Evolutionary conservation across 2,888 invertebrate species (phyloP).

Genomic region (Microctonus aethiopoides): DNA sequence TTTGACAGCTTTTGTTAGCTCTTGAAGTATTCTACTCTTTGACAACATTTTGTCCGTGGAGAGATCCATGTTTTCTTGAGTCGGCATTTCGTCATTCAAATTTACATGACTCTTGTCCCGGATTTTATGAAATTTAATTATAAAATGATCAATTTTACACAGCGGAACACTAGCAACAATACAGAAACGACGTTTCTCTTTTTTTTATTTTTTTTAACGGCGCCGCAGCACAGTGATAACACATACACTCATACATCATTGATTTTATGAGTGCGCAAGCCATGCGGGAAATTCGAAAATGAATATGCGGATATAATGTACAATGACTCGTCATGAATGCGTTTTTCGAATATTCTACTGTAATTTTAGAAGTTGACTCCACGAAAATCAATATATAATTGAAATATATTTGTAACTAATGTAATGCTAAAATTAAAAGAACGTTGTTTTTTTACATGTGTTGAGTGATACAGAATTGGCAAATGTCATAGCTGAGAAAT

Average conservation of each 20-base stretch:
- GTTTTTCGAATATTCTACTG: too few species aligned
- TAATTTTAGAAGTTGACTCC: too few species aligned
- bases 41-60: slow-evolving; percentile 65
- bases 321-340: too few species aligned
- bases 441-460: too few species aligned
- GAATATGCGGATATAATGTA: too few species aligned
- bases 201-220: neutral
- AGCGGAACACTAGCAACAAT: slow-evolving; percentile 28
- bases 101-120: slow-evolving; percentile 50
- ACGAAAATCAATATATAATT: too few species aligned
- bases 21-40: slow-evolving; percentile 63
- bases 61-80: slow-evolving; percentile 61
- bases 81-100: slow-evolving; percentile 54
- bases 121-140: slow-evolving; percentile 30
- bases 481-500: too few species aligned
- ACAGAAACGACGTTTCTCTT: too few species aligned
- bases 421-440: too few species aligned
- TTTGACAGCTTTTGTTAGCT: slow-evolving; percentile 66
- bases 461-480: too few species aligned
- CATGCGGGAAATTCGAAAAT: slow-evolving; percentile 35
- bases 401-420: too few species aligned
- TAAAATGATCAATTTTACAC: slow-evolving; percentile 31
- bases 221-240: slow-evolving; percentile 27
- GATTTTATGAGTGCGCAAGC: slow-evolving; percentile 61
- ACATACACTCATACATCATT: slow-evolving; percentile 50